Evolutionary conservation across 2,888 invertebrate species (phyloP), one percentile per base, ranked within the genome.

Genomic region (Chalcis sispes): DNA sequence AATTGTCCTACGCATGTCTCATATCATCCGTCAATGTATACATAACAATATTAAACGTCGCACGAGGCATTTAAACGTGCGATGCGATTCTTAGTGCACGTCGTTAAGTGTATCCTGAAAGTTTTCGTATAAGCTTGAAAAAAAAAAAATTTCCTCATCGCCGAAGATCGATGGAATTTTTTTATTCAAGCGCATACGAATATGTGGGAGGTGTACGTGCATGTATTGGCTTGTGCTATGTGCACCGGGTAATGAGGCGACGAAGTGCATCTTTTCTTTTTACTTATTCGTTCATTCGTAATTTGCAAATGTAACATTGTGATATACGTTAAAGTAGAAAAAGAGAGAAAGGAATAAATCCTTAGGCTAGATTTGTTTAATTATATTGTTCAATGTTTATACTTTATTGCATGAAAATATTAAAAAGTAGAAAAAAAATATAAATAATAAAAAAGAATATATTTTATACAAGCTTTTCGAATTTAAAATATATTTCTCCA

Each of bases 1-100:
- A 75, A 75, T 75, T 75, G 75, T 75, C 75, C 66, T 75, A 66
- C 54, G 75, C 75, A 71, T 66, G 23, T 71, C 58, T 71, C 66
- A 42, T n/a, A n/a, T 59, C 71, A 23, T 46, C 42, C 50, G 65
- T 70, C 70, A 65, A 40, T 59, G 64, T 70, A 58, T 65, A n/a
- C n/a, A 27, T 64, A 75, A 75, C 65, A 75, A 75, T 75, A 65
- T 74, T 36, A 54, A 59, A 65, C 58, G 58, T 58, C 56, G 58
- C 48, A n/a, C n/a, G n/a, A n/a, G n/a, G n/a, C n/a, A n/a, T n/a
- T n/a, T n/a, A n/a, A n/a, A n/a, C n/a, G n/a, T n/a, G n/a, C n/a
- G n/a, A n/a, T n/a, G n/a, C n/a, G n/a, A n/a, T n/a, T n/a, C n/a
- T n/a, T n/a, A n/a, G n/a, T n/a, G n/a, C n/a, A n/a, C n/a, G n/a